Evolutionary conservation across 64 coral and sea anemone species (phyloP).

Genomic region (Orbicella faveolata): DNA sequence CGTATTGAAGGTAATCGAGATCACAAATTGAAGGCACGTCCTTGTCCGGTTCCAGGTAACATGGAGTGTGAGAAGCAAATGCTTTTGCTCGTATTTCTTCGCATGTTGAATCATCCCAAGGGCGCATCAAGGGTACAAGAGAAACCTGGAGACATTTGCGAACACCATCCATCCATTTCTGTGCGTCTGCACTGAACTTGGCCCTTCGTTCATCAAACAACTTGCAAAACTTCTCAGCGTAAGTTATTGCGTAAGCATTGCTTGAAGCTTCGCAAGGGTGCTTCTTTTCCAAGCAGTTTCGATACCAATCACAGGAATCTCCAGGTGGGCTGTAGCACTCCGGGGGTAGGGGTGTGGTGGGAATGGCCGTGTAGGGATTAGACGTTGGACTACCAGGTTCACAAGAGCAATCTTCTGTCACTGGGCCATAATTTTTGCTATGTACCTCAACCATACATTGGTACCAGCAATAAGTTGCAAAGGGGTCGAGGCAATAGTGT

Average conservation of each 20-base stretch:
- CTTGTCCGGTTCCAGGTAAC: constrained; percentile 32
- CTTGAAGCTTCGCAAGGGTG: not conserved
- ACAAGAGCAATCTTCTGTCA: constrained; percentile 42
- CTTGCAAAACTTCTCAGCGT: constrained; percentile 52
- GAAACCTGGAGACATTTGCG: constrained; percentile 54
- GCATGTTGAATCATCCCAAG: constrained; percentile 34
- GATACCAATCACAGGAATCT: constrained; percentile 34
- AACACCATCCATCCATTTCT: constrained; percentile 36
- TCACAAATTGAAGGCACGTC: constrained; percentile 45
- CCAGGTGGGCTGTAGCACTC: constrained; percentile 47
- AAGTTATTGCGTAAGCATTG: constrained; percentile 12
- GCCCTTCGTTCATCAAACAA: not conserved
- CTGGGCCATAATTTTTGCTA: constrained; percentile 9
- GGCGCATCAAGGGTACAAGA: constrained; percentile 54
- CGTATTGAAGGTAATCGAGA: constrained; percentile 10
- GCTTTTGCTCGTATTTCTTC: constrained; percentile 23
- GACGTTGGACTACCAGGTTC: not conserved
- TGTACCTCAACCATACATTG: constrained; percentile 71
- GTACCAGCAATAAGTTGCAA: constrained; percentile 49
- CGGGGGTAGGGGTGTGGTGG: not conserved
- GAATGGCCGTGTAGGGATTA: no score
- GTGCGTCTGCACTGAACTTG: not conserved
- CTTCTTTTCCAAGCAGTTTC: constrained; percentile 44
- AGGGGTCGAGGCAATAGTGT: not conserved
- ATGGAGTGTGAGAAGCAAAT: constrained; percentile 31